These are phyloP conservation scores for Laticauda laticaudata DNA, from an alignment of 2,113 vertebrate genomes.

Conservation along the genomic window DNA sequence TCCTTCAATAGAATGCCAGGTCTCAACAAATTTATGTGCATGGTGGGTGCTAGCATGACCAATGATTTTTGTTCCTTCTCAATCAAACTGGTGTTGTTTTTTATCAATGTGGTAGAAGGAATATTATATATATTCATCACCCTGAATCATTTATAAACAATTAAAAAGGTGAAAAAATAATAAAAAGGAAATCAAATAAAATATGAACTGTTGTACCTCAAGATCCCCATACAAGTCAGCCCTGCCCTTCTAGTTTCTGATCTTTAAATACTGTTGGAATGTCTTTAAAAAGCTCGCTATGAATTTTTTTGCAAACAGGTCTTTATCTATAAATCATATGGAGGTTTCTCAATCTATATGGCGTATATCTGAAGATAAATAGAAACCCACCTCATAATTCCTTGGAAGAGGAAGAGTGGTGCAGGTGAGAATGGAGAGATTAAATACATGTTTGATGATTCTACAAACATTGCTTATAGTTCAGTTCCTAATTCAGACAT, in stretches of 20 bases:
- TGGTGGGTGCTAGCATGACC: no score
- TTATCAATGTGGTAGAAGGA: no score
- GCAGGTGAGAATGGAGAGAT: not conserved
- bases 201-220: not conserved
- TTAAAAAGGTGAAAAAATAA: not conserved
- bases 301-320: not conserved
- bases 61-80: no score
- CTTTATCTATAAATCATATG: not conserved
- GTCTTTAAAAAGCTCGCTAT: not conserved
- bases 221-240: not conserved
- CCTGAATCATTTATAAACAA: not conserved
- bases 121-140: not conserved
- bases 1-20: no score
- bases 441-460: not conserved
- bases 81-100: no score
- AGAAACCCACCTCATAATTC: not conserved
- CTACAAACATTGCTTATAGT: not conserved
- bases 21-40: no score
- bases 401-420: not conserved
- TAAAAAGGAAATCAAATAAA: not conserved
- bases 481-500: not conserved
- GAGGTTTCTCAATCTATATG: not conserved
- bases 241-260: not conserved
- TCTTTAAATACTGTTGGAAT: not conserved
- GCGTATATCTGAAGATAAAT: not conserved